Conservation (phyloP, 1,140 invertebrate species). For the Andrena cerasifolii region DNA sequence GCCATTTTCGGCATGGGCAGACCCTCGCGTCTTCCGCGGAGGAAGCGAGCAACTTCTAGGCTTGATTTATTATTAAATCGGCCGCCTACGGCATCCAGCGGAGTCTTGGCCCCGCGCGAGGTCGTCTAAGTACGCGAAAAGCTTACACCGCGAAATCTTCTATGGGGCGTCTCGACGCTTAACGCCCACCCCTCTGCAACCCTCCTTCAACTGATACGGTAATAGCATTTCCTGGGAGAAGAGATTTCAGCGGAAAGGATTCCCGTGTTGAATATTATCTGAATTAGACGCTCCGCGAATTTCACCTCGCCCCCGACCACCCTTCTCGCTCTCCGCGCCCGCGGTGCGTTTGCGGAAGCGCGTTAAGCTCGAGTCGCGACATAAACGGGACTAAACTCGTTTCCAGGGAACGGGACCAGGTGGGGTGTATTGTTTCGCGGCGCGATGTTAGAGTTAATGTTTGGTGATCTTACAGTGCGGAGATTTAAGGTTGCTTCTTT, state of each 20-base stretch:
- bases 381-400: background rate
- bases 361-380: constrained; percentile 22
- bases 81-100: constrained; percentile 39
- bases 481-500: no score
- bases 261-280: constrained; percentile 56
- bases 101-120: constrained; percentile 49
- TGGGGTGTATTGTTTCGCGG: background rate
- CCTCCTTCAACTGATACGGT: constrained; percentile 49
- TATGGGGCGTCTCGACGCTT: constrained; percentile 33
- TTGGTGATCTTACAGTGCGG: background rate
- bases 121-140: constrained; percentile 51
- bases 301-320: constrained; percentile 13
- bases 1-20: constrained; percentile 48
- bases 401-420: background rate
- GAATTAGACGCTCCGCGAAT: constrained; percentile 51
- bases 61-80: constrained; percentile 79
- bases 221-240: constrained; percentile 58
- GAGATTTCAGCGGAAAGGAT: constrained; percentile 58
- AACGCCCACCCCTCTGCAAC: background rate
- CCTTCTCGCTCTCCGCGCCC: background rate
- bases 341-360: background rate
- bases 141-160: constrained; percentile 54
- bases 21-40: constrained; percentile 66
- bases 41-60: constrained; percentile 78
- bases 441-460: background rate